These are phyloP conservation scores for Agrotis puta DNA, from an alignment of 2,888 invertebrate genomes.

Conservation along the genomic window DNA sequence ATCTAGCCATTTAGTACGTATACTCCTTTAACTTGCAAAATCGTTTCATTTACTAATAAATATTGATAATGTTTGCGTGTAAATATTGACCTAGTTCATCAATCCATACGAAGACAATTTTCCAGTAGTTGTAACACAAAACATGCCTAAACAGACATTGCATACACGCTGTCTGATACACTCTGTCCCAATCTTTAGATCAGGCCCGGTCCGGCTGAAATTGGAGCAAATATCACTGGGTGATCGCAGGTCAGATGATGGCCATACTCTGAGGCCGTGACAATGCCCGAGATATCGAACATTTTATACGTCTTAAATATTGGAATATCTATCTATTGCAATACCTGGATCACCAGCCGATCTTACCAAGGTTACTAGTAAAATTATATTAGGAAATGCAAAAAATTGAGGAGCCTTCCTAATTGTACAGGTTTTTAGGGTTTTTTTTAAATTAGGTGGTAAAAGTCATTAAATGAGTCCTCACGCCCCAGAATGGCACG, in stretches of 20 bases:
- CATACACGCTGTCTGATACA: slow-evolving; percentile 38
- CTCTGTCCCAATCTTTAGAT: slow-evolving; percentile 57
- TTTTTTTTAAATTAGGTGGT: background rate
- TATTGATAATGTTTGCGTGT: background rate
- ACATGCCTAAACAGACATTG: slow-evolving; percentile 37
- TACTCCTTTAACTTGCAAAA: background rate
- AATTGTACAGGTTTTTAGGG: no score
- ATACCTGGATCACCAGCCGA: background rate
- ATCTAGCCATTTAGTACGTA: no score
- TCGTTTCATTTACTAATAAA: background rate
- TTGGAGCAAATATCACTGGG: slow-evolving; percentile 72
- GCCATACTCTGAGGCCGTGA: slow-evolving; percentile 48
- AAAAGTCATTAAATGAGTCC: no score
- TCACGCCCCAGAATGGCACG: no score
- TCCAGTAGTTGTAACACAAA: background rate
- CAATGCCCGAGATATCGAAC: slow-evolving; percentile 46
- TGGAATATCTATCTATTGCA: slow-evolving; percentile 17
- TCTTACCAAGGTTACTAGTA: background rate
- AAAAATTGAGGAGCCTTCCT: no score
- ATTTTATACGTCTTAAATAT: slow-evolving; percentile 37
- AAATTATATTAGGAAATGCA: no score
- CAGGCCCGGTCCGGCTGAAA: slow-evolving; percentile 73
- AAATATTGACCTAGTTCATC: no score
- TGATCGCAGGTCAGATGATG: slow-evolving; percentile 67
- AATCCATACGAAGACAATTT: background rate